Evolutionary conservation across 2,113 vertebrate species (phyloP), one percentile per base, ranked within the genome.

Genomic region (Papio anubis): DNA sequence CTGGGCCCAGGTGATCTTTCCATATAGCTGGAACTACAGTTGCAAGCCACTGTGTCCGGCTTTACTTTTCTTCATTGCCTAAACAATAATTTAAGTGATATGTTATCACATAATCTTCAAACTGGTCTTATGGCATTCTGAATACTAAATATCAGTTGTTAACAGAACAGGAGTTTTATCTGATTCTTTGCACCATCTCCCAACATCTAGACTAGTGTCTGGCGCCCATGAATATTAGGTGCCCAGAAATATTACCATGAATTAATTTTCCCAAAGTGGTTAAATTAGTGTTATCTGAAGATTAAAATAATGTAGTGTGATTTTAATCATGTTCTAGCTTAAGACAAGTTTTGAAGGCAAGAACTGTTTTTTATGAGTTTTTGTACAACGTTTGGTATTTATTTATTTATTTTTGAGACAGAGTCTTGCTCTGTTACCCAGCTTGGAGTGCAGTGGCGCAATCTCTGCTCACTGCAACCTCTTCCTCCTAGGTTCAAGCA

Each of bases 71-170:
- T 80, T 61, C 48, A 20, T 70, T 81, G 82, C 55, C 45, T 84
- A 79, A 87, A 35, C 84, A 72, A 73, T 73, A 68, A 70, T 89
- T 95, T 86, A 68, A 38, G 84, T 83, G 85, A 76, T 59, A 66
- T 0, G 48, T 68, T 90, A 83, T 52, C 80, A 79, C 8, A 32
- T 70, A 50, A 85, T 88, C 81, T 83, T 96, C 76, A 82, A 21
- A 93, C 68, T 92, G 70, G 57, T n/a, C 52, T 57, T 43, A 61
- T 27, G 88, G 75, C 82, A 84, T 92, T 92, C 79, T 75, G 23
- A 95, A 48, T 89, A 64, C 55, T 55, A 61, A 93, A 35, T 82
- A 80, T 27, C 73, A 35, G 27, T 70, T 80, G 40, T 85, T 75
- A 72, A 50, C 32, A 94, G 38, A 85, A 4, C 6, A 57, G 82